A percentile compares a stretch with the other conserved stretches of the same genome.
These are phyloP conservation scores for Mimas tiliae DNA, from an alignment of 2,888 invertebrate species.

Conservation along the genomic window DNA sequence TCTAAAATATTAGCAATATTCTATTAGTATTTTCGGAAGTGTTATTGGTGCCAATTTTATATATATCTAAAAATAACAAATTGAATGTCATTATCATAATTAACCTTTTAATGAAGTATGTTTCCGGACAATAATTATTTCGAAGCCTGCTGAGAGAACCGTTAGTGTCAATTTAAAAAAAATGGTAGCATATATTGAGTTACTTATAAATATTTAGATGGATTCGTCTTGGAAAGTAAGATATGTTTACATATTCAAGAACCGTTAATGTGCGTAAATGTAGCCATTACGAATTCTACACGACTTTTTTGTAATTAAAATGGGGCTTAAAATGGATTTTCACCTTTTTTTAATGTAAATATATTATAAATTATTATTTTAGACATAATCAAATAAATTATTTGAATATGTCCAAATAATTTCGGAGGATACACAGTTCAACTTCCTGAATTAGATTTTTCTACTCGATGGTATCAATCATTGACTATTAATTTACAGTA, in stretches of 20 bases:
- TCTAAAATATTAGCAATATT: background rate
- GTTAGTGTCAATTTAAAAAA: constrained; percentile 16
- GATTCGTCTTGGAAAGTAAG: constrained; percentile 1
- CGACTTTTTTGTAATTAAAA: no score
- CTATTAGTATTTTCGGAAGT: constrained; percentile 9
- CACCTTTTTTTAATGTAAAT: background rate
- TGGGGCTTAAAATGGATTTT: background rate
- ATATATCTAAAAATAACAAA: background rate
- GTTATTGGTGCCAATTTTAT: background rate
- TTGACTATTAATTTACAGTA: no score
- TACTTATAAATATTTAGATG: constrained; percentile 16
- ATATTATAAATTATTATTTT: no score
- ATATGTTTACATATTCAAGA: background rate
- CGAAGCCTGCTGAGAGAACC: constrained; percentile 3
- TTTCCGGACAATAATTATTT: constrained; percentile 11
- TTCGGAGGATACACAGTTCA: no score
- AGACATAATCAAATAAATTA: no score
- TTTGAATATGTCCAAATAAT: no score
- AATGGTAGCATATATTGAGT: background rate
- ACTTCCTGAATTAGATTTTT: no score
- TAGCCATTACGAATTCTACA: background rate
- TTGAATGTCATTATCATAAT: constrained; percentile 12
- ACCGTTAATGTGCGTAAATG: background rate
- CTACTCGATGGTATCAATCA: no score
- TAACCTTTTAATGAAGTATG: constrained; percentile 13